Evolutionary conservation across 2,113 vertebrate species (phyloP).

Genomic region (Edolisoma coerulescens): DNA sequence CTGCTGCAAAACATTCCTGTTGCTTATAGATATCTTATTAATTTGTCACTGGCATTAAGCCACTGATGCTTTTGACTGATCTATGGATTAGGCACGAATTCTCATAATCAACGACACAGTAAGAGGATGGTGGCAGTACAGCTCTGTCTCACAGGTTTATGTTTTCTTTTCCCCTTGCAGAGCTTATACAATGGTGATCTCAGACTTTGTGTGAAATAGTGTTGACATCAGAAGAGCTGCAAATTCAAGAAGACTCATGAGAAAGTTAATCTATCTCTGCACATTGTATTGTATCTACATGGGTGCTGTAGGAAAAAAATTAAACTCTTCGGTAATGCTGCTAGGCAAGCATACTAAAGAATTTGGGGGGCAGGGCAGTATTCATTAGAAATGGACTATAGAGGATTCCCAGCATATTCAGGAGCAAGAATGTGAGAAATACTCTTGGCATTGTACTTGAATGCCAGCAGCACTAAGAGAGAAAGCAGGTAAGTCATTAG

Average conservation of each 20-base stretch:
- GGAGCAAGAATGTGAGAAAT: conserved; percentile 37
- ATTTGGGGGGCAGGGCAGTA: conserved; percentile 28
- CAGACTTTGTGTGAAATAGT: conserved; percentile 79
- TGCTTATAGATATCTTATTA: background rate
- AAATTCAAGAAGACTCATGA: conserved; percentile 74
- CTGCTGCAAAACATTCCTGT: background rate
- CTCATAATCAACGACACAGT: background rate
- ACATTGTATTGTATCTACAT: conserved; percentile 77
- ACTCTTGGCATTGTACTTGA: conserved; percentile 41
- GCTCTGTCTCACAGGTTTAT: background rate
- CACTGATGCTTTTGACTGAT: background rate
- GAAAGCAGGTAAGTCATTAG: conserved; percentile 58
- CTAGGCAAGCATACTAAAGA: background rate
- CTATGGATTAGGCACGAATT: background rate
- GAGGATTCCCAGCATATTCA: conserved; percentile 56
- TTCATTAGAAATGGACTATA: conserved; percentile 35
- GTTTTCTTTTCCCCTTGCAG: conserved; percentile 18
- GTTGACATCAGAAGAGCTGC: conserved; percentile 76
- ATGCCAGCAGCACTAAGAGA: conserved; percentile 22
- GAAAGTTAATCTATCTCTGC: conserved; percentile 81
- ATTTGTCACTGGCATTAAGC: background rate
- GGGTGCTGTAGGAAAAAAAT: conserved; percentile 43
- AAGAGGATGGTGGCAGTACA: background rate
- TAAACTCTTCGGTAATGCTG: background rate
- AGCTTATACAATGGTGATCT: conserved; percentile 77